Evolutionary conservation across 2,888 invertebrate species (phyloP).

Genomic region (Hipparchia semele): DNA sequence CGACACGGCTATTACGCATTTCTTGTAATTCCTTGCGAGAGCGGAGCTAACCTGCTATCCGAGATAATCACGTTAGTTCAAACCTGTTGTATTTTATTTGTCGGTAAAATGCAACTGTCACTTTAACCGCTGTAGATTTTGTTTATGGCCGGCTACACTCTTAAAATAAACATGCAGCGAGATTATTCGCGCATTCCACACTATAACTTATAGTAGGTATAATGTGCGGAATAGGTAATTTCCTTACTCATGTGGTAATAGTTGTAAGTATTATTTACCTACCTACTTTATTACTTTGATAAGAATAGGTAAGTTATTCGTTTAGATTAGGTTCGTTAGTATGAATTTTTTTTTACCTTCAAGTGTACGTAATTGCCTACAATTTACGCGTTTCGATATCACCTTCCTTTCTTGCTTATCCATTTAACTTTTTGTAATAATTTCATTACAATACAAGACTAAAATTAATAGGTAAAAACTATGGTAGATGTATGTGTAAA

Average conservation of each 20-base stretch:
- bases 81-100: constrained; percentile 46
- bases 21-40: constrained; percentile 72
- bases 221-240: not conserved
- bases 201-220: not conserved
- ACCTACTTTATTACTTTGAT: not conserved
- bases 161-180: constrained; percentile 32
- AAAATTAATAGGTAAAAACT: too few species aligned
- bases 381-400: not conserved
- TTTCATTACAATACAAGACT: too few species aligned
- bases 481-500: too few species aligned
- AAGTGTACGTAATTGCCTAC: too few species aligned
- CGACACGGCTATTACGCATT: constrained; percentile 72
- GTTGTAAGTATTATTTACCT: not conserved
- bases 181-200: constrained; percentile 17
- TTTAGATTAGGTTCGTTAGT: too few species aligned
- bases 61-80: constrained; percentile 53
- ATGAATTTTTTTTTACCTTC: too few species aligned
- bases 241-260: not conserved
- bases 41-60: constrained; percentile 59
- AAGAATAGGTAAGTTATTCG: not conserved
- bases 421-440: too few species aligned
- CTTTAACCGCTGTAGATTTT: constrained; percentile 36
- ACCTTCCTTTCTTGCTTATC: not conserved
- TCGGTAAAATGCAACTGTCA: constrained; percentile 40
- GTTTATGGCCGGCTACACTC: constrained; percentile 32